Evolutionary conservation across 2,113 vertebrate genomes (phyloP), one percentile per base, ranked within the genome.

Genomic region (Shinisaurus crocodilurus): DNA sequence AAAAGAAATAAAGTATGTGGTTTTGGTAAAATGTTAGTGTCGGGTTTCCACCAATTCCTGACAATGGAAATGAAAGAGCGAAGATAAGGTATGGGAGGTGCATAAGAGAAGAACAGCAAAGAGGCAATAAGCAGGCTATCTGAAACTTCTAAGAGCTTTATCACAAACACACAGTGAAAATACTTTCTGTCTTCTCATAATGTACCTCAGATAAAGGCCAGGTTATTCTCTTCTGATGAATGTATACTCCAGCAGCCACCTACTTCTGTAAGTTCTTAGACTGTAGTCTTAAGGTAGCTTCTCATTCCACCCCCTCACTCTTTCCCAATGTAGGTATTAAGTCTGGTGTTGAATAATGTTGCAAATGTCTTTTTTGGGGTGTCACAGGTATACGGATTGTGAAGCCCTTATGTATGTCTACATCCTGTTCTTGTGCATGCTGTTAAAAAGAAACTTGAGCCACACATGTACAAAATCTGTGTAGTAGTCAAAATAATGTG

Each of bases 111-210:
- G 40, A 88, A 25, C n/a, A 69, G 80, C 63, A 90, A 60, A 88
- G 48, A 65, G 57, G 32, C 50, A 70, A 57, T 0, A 0, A 1
- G 89, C 88, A 65, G 79, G 81, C 16, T 40, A 8, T 92, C 32
- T 72, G 57, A 87, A 23, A 69, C 88, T 79, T 82, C 63, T 75
- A 88, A 6, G 18, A 1, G 54, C 79, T 88, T 63, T 90, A 82
- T 29, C 32, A 29, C 16, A 29, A 81, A 90, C 50, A 79, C 90
- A 29, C 92, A 1, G 34, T 63, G 60, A 87, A 25, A 77, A 86
- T 86, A 88, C 85, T 93, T 94, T 89, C 45, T 27, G 1, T 89
- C 29, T 27, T 72, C 27, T 89, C 85, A 70, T 57, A 50, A 57
- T 29, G 1, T 57, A 88, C 82, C 63, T 88, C 37, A 1, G 0